Conservation (phyloP, 2,888 invertebrate species). For the Gerris lacustris region DNA sequence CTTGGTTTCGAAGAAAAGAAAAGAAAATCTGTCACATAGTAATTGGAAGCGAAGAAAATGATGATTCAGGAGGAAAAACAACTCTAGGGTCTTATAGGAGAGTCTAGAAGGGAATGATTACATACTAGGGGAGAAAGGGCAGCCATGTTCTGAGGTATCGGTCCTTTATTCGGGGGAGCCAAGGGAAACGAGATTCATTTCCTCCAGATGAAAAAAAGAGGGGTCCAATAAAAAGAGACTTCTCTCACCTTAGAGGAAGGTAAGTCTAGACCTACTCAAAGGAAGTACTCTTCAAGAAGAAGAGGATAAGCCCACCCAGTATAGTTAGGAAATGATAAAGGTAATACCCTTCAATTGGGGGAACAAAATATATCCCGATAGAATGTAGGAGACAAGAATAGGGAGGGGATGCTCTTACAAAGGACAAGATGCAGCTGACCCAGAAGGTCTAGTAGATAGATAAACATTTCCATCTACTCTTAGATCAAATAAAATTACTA, state of each 20-base stretch:
- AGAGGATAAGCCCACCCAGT: too few species aligned
- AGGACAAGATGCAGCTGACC: too few species aligned
- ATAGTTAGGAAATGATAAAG: too few species aligned
- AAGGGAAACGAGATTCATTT: background rate
- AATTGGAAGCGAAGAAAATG: slow-evolving; percentile 3
- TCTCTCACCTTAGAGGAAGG: background rate
- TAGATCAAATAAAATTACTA: too few species aligned
- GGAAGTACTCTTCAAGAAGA: background rate
- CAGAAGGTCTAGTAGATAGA: too few species aligned
- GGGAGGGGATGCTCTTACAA: too few species aligned
- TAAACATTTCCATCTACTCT: too few species aligned
- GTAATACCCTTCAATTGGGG: too few species aligned
- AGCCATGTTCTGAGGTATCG: too few species aligned
- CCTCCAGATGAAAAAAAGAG: background rate
- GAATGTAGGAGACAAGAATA: too few species aligned
- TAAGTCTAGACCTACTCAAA: slow-evolving; percentile 1
- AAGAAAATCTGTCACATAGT: background rate
- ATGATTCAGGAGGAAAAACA: slow-evolving; percentile 1
- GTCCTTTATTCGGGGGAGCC: background rate
- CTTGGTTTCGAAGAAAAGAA: too few species aligned
- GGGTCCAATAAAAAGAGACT: background rate
- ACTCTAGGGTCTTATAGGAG: background rate
- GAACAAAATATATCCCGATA: too few species aligned
- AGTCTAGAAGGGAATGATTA: background rate
- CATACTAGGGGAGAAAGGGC: background rate